Base-by-base conservation (phyloP, 2,797 vertebrate species). In the Sitta carolinensis region DNA sequence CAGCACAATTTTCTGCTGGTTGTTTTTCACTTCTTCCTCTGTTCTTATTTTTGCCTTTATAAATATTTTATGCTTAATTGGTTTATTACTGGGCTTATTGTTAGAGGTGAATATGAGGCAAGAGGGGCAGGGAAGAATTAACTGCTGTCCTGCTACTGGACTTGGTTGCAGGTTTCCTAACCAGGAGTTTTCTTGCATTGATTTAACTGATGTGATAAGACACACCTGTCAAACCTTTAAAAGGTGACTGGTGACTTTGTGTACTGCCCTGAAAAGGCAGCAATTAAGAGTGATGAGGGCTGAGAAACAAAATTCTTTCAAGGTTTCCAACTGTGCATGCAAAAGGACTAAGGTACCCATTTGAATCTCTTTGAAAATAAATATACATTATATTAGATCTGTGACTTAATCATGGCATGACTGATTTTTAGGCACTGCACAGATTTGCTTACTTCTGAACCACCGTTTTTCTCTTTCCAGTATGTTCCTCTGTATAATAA, bases 171-270 rank as follows among this genome's bases (percentile, higher is more conserved):
- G 26, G 27, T 61, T 93, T 85, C 43, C 32, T 81, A 66, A 80
- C 12, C 66, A 58, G 59, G 21, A 15, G 19, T 85, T 89, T 91
- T 76, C 72, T 80, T 86, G 9, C 40, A 61, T 48, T 70, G 73
- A 34, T 87, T 84, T 92, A 75, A 82, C 42, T 92, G 84, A 96
- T 90, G 42, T 81, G 85, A 69, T 94, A 81, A 92, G 83, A 92
- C 87, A 93, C 29, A 84, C 64, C 78, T 85, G 73, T 69, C 87
- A 94, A 64, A 75, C 42, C 66, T 88, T 81, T 91, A 40, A 84
- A 87, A 91, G 79, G 79, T 86, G 84, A 20, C 59, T 48, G 21
- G 86, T 89, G 69, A 72, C 58, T 89, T 80, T 57, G 19, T 55
- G 45, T 72, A 62, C 32, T 68, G 26, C 36, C 9, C 73, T 81